Evolutionary conservation across 1,140 invertebrate species (phyloP).

Genomic region (Panulirus ornatus): DNA sequence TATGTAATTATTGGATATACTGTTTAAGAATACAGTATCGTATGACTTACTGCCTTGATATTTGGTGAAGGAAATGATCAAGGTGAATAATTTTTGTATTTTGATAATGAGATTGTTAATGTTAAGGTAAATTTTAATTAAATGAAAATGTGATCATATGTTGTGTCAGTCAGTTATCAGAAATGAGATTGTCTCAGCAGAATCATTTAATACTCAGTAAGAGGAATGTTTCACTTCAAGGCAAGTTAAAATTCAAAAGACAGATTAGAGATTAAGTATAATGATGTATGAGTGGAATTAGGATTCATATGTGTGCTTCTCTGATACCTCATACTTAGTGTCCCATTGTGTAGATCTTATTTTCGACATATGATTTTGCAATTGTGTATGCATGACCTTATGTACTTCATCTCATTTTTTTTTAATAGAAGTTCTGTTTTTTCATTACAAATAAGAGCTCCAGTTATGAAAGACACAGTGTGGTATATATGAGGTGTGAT

Average conservation of each 20-base stretch:
- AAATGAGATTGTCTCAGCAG: background rate
- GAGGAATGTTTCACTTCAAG: background rate
- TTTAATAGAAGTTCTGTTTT: too few species aligned
- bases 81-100: background rate
- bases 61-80: background rate
- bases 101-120: background rate
- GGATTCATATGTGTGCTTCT: background rate
- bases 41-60: background rate
- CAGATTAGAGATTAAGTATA: background rate
- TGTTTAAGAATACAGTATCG: background rate
- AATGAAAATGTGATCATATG: background rate
- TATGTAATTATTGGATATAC: background rate
- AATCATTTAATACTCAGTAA: background rate
- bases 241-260: background rate
- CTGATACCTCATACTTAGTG: too few species aligned
- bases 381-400: too few species aligned
- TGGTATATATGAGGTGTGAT: too few species aligned
- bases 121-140: background rate
- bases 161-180: background rate
- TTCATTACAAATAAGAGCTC: too few species aligned
- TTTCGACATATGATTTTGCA: too few species aligned
- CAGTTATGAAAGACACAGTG: too few species aligned
- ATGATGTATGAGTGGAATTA: slow-evolving; percentile 5
- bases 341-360: too few species aligned
- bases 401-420: too few species aligned